These are phyloP conservation scores for Gopherus flavomarginatus DNA, from an alignment of 2,113 vertebrate genomes.

Conservation along the genomic window DNA sequence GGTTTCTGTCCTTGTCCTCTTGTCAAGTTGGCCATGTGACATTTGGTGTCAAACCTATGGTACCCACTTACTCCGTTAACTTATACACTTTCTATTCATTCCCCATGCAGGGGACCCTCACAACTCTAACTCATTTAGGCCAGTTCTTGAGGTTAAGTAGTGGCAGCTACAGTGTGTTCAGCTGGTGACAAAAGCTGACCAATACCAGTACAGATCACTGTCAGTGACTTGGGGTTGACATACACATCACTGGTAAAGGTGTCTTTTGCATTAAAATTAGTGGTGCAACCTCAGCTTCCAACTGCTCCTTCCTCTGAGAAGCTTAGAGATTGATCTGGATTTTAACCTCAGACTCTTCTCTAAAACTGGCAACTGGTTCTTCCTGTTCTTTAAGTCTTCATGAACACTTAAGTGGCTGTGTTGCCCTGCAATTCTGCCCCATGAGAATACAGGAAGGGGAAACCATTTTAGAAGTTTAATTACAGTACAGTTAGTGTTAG, in stretches of 20 bases:
- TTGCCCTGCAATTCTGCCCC: not conserved
- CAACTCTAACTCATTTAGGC: not conserved
- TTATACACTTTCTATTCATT: not conserved
- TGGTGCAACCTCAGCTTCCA: not conserved
- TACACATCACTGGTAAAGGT: not conserved
- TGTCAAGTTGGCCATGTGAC: not conserved
- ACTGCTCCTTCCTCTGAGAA: not conserved
- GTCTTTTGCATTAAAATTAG: not conserved
- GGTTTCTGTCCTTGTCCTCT: not conserved
- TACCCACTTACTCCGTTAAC: not conserved
- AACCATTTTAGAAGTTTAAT: not conserved
- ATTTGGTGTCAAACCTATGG: not conserved
- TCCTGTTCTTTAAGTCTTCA: not conserved
- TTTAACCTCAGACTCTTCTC: not conserved
- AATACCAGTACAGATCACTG: not conserved
- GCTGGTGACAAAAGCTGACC: not conserved
- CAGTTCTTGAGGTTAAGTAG: not conserved
- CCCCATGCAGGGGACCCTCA: not conserved
- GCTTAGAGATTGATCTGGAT: not conserved
- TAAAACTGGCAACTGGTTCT: not conserved
- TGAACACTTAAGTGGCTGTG: not conserved
- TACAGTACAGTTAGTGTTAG: not conserved
- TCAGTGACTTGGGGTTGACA: not conserved
- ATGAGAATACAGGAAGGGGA: not conserved
- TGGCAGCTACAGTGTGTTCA: not conserved